These are phyloP conservation scores for Caenorhabditis auriculariae DNA, from an alignment of 2,888 invertebrate genomes.

Conservation along the genomic window DNA sequence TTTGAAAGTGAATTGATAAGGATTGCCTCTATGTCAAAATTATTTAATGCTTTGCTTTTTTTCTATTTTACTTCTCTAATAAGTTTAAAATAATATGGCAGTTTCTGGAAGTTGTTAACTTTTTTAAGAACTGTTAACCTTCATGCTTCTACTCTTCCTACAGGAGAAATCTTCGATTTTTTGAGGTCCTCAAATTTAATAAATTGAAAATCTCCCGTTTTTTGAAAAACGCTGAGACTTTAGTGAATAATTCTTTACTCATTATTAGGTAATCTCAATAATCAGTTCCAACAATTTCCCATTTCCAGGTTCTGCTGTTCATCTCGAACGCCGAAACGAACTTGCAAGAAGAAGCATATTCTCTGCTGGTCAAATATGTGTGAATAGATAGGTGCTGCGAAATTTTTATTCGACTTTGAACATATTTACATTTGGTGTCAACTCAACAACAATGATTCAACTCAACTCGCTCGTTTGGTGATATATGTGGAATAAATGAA, in stretches of 20 bases:
- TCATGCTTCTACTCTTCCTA: no score
- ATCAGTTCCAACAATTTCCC: not conserved
- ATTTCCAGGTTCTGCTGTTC: constrained; percentile 25
- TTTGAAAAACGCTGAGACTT: not conserved
- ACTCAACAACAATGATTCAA: constrained; percentile 29
- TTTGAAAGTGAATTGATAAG: no score
- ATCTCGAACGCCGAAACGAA: constrained; percentile 28
- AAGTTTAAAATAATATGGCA: no score
- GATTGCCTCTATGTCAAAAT: no score
- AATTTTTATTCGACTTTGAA: not conserved
- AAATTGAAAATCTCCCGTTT: no score
- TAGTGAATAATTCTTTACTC: not conserved
- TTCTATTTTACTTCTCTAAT: no score
- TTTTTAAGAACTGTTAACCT: no score
- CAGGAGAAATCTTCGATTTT: no score
- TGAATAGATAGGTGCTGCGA: not conserved
- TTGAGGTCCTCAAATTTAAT: no score
- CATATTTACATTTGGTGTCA: constrained; percentile 11
- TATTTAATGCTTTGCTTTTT: no score
- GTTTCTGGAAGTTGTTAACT: no score
- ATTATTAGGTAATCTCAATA: not conserved
- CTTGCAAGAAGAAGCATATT: constrained; percentile 32
- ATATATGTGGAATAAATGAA: constrained; percentile 7
- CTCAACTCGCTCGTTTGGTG: constrained; percentile 29
- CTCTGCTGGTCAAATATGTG: constrained; percentile 16